Evolutionary conservation across 2,113 vertebrate species (phyloP).

Genomic region (Cebus imitator): DNA sequence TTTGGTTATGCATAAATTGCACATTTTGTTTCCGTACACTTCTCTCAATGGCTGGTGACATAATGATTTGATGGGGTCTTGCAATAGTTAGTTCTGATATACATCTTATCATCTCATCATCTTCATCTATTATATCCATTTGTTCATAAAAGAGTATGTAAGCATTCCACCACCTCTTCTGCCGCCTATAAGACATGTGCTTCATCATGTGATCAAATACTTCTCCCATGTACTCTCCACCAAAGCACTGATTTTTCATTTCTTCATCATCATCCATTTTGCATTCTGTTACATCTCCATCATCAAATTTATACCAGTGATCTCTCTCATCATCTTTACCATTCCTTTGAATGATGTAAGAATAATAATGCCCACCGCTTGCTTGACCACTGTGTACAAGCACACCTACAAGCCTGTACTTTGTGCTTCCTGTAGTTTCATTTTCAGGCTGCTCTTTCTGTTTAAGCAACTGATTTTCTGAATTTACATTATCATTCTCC

Average conservation of each 20-base stretch:
- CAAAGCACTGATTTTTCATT: conserved; percentile 99
- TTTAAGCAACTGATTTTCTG: conserved; percentile 97
- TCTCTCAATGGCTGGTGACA: conserved; percentile 97
- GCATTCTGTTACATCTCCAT: conserved; percentile 98
- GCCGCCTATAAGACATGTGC: conserved; percentile 97
- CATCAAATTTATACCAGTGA: conserved; percentile 99
- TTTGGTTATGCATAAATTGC: conserved; percentile 99
- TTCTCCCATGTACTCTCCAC: conserved; percentile 99
- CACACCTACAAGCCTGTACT: conserved; percentile 97
- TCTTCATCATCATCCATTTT: conserved; percentile 99
- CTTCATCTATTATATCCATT: conserved; percentile 97
- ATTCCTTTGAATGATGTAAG: conserved; percentile 98
- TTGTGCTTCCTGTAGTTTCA: conserved; percentile 93
- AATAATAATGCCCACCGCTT: conserved; percentile 98
- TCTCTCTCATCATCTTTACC: conserved; percentile 96
- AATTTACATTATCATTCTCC: conserved; percentile 96
- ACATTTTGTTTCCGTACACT: conserved; percentile 99
- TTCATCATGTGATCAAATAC: conserved; percentile 99
- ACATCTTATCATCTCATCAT: conserved; percentile 95
- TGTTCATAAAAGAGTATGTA: conserved; percentile 99
- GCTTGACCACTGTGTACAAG: conserved; percentile 99
- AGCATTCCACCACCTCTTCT: conserved; percentile 99
- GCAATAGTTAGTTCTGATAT: conserved; percentile 93
- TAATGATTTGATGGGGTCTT: conserved; percentile 97
- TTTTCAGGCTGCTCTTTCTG: conserved; percentile 93